These are phyloP conservation scores for Synanceia verrucosa DNA, from an alignment of 2,797 vertebrate species.

Conservation along the genomic window DNA sequence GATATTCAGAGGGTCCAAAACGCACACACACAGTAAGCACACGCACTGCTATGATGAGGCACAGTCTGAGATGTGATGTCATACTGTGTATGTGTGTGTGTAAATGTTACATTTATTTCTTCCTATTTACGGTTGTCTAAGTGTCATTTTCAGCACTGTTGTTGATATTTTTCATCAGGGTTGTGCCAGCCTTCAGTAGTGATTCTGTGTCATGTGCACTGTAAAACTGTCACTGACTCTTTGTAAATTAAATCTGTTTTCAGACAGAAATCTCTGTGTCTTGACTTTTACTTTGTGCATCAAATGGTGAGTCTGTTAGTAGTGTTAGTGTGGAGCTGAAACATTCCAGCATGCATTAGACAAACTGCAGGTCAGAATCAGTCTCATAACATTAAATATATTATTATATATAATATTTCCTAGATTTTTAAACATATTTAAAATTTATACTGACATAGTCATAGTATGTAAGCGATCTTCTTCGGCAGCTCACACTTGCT, in stretches of 20 bases:
- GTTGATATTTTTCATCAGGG: conserved; percentile 64
- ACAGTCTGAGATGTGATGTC: conserved; percentile 55
- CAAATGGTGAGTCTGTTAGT: not conserved
- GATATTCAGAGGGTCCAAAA: conserved; percentile 51
- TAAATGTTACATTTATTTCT: conserved; percentile 59
- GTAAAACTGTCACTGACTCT: conserved; percentile 72
- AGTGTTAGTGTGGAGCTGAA: not conserved
- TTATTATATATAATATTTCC: not conserved
- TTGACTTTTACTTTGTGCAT: not conserved
- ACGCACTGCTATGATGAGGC: conserved; percentile 22
- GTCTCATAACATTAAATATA: not conserved
- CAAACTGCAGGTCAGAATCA: not conserved
- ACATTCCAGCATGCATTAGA: not conserved
- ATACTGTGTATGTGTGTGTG: conserved; percentile 53
- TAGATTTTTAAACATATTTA: not conserved
- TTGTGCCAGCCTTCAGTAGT: conserved; percentile 70
- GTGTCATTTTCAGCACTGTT: conserved; percentile 62
- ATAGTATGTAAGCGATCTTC: no score
- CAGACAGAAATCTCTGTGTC: conserved; percentile 46
- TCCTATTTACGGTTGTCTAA: conserved; percentile 55
- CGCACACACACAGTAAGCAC: conserved; percentile 28
- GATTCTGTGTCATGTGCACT: conserved; percentile 70
- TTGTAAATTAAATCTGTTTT: conserved; percentile 79
- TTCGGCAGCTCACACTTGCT: not conserved
- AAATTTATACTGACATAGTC: not conserved